Evolutionary conservation across 1,140 invertebrate genomes (phyloP).

Genomic region (Mylabris phalerata): DNA sequence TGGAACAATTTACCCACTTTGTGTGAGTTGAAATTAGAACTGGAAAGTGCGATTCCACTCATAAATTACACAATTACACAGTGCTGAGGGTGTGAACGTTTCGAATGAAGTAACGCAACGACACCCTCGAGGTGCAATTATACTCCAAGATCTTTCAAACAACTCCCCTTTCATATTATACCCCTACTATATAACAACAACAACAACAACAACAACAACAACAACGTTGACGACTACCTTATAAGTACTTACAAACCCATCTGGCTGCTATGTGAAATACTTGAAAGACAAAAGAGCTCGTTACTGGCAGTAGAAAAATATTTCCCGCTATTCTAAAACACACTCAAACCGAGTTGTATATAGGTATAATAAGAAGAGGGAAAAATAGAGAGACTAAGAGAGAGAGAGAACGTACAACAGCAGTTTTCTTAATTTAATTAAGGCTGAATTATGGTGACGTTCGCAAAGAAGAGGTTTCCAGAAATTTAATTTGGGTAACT

Average conservation of each 20-base stretch:
- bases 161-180: conserved; percentile 12
- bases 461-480: conserved; percentile 21
- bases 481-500: conserved; percentile 36
- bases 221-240: no score
- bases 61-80: conserved; percentile 36
- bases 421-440: conserved; percentile 38
- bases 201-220: conserved; percentile 11
- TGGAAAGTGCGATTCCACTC: conserved; percentile 25
- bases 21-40: conserved; percentile 20
- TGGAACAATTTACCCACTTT: conserved; percentile 19
- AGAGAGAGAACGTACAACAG: conserved; percentile 9
- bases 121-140: conserved; percentile 36
- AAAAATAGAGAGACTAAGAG: no score
- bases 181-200: not conserved
- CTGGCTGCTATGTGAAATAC: conserved; percentile 24
- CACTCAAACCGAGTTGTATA: no score
- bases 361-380: no score
- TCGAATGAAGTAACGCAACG: conserved; percentile 27
- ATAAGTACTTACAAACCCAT: conserved; percentile 27
- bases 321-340: conserved; percentile 25
- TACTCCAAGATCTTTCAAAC: conserved; percentile 27
- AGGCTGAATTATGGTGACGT: conserved; percentile 31
- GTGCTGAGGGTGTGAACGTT: conserved; percentile 31
- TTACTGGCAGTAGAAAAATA: conserved; percentile 32
- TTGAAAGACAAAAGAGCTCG: conserved; percentile 32